These are phyloP conservation scores for Hanleya hanleyi DNA, from an alignment of 2,888 invertebrate genomes.

Conservation along the genomic window DNA sequence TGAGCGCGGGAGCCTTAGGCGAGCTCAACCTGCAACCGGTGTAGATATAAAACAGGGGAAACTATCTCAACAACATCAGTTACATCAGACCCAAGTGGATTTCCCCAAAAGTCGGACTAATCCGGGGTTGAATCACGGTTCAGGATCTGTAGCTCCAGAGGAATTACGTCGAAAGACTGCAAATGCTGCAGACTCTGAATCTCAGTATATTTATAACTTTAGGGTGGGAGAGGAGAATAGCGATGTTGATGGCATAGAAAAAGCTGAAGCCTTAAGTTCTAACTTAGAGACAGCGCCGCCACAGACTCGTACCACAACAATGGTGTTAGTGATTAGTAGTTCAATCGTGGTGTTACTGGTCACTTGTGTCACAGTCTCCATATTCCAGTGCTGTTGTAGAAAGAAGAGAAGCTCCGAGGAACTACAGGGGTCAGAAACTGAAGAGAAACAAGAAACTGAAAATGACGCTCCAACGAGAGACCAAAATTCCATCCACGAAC, in stretches of 20 bases:
- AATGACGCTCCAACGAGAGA: background rate
- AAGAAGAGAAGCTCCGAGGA: conserved; percentile 33
- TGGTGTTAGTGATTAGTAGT: conserved; percentile 41
- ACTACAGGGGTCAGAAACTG: conserved; percentile 2
- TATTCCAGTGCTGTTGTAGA: conserved; percentile 65
- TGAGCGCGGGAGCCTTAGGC: background rate
- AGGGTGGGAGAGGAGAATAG: background rate
- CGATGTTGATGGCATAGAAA: background rate
- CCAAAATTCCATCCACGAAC: background rate
- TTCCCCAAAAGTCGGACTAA: background rate
- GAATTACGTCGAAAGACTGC: background rate
- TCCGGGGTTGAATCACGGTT: background rate
- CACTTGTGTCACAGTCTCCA: conserved; percentile 55
- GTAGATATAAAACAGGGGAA: background rate
- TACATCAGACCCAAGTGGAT: background rate
- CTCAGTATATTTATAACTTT: background rate
- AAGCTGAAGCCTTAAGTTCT: background rate
- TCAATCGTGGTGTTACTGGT: conserved; percentile 54
- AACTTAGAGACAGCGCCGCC: background rate
- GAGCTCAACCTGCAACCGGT: background rate
- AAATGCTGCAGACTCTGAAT: background rate
- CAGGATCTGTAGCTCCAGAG: background rate
- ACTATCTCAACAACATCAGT: background rate
- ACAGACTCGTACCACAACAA: background rate
- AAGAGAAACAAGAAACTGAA: conserved; percentile 19